A percentile compares a stretch with the other conserved stretches of the same genome.
Conservation (phyloP, 1,140 invertebrate genomes). For the Calosoma granatense region DNA sequence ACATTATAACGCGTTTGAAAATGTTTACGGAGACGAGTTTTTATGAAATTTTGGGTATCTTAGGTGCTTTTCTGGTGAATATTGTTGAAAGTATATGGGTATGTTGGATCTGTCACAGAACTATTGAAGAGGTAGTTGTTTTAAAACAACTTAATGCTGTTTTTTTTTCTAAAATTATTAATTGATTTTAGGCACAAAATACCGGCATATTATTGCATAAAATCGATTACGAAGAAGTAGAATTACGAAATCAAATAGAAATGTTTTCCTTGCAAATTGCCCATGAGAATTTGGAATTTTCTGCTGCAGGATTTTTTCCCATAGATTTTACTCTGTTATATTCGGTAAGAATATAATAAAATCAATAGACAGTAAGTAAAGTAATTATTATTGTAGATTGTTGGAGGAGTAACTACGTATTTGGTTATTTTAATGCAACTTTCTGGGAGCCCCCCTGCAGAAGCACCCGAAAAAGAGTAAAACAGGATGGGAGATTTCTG, state of each 20-base stretch:
- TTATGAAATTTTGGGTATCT: not conserved
- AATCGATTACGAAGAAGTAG: conserved; percentile 19
- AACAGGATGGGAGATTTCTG: too few relatives aligned
- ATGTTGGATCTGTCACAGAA: conserved; percentile 19
- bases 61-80: not conserved
- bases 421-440: conserved; percentile 24
- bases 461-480: not conserved
- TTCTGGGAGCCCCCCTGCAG: conserved; percentile 5
- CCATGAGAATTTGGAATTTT: conserved; percentile 22
- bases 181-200: conserved; percentile 17
- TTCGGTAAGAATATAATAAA: conserved; percentile 16
- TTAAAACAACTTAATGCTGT: too few relatives aligned
- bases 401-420: conserved; percentile 22
- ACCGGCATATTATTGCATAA: conserved; percentile 21
- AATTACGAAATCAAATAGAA: conserved; percentile 20
- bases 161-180: too few relatives aligned
- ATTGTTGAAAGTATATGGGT: conserved; percentile 15
- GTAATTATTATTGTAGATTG: conserved; percentile 18
- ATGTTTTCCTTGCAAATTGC: conserved; percentile 24
- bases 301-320: conserved; percentile 21
- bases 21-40: not conserved
- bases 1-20: not conserved
- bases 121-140: conserved; percentile 17
- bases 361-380: conserved; percentile 1
- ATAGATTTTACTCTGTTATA: conserved; percentile 22